Evolutionary conservation across 2,888 invertebrate species (phyloP), one percentile per base, ranked within the genome.

Genomic region (Hemicrepidius hirtus): DNA sequence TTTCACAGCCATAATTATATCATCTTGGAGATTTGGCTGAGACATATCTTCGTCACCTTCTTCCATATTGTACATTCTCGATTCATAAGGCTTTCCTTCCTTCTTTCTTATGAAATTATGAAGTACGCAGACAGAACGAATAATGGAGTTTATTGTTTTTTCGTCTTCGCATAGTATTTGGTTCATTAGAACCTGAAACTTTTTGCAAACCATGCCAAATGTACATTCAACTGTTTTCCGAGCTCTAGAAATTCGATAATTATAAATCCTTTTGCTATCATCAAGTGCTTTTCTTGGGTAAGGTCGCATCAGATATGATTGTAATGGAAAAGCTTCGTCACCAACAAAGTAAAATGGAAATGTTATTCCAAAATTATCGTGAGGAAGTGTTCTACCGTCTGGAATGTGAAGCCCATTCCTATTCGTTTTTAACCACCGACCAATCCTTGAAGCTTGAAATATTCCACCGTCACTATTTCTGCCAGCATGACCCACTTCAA

Each of bases 251-350:
- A 80, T 72, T 55, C 78, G 75, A 64, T 80, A 78, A 40, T 67
- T 68, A 46, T 49, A 63, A 63, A 68, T 63, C 28, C 68, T 12
- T 28, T 66, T 71, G 57, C 41, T 35, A 66, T 80, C 72, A 41
- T 78, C 71, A 1, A 80, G 62, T 40, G 57, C 73, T 57, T 68
- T 57, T 66, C 55, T 69, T 72, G 67, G 59, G 6, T 53, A 80
- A 16, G 82, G 79, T 69, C 78, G 75, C 76, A 80, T 75, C 57
- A 81, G 76, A 71, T 79, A 68, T 35, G 59, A 65, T 60, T 75
- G 62, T 28, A 78, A 68, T 49, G 75, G 79, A 60, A 82, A 81
- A 20, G 80, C 74, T 65, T 78, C 73, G 68, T 78, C 78, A 63
- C 68, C 75, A 73, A 75, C 75, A 71, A 78, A 78, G 55, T 78